These are phyloP conservation scores for Drymodes brunneopygia DNA, from an alignment of 2,113 vertebrate genomes.

Conservation along the genomic window DNA sequence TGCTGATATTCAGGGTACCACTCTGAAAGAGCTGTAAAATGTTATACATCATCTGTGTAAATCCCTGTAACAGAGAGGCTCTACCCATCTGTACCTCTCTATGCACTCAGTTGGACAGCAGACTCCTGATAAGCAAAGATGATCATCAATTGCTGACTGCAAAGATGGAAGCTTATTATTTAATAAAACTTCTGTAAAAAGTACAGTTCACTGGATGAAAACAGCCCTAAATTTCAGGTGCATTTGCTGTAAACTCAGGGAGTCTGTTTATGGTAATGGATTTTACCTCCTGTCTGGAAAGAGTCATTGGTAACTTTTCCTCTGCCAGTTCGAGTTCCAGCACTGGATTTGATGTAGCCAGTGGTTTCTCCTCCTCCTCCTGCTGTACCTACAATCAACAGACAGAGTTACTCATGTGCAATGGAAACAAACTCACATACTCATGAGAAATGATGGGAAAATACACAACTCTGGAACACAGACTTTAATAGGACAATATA, in stretches of 20 bases:
- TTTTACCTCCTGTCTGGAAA: constrained; percentile 93
- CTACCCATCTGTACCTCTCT: not conserved
- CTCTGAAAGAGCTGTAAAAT: not conserved
- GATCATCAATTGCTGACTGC: not conserved
- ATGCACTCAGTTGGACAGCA: not conserved
- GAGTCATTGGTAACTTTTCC: constrained; percentile 96
- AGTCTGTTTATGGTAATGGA: not conserved
- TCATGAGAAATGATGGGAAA: not conserved
- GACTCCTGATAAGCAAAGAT: not conserved
- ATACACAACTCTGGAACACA: not conserved
- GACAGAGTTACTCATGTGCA: not conserved
- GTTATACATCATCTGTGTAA: not conserved
- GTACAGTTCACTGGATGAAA: not conserved
- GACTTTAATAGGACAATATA: not conserved
- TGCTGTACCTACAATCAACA: constrained; percentile 75
- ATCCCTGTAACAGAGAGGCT: not conserved
- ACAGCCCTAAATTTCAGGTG: not conserved
- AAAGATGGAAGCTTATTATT: not conserved
- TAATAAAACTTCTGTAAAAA: not conserved
- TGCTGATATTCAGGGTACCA: not conserved
- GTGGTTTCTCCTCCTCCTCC: constrained; percentile 77
- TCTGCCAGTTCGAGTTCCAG: constrained; percentile 92
- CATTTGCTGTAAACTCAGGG: not conserved
- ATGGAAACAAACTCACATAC: not conserved
- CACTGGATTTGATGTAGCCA: constrained; percentile 85